Percentiles rank a stretch among this genome's conserved stretches.
Evolutionary conservation across 2,113 vertebrate species (phyloP).

Genomic region (Phrynosoma blainvillii): DNA sequence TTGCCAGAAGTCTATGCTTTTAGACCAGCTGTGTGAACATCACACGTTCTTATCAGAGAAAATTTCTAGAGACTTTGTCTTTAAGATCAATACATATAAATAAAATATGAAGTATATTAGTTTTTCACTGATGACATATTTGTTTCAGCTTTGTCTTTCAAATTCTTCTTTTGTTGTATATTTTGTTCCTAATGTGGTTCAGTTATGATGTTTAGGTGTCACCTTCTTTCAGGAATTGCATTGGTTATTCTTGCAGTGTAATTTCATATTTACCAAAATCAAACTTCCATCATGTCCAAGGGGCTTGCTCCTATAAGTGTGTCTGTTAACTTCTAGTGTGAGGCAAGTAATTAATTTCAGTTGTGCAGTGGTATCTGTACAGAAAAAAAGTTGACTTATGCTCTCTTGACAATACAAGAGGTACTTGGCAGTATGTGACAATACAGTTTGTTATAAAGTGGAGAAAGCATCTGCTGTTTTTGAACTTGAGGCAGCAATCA

Average conservation of each 20-base stretch:
- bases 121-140: neutral
- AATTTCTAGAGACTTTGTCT: neutral
- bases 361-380: too few species aligned
- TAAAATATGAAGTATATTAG: too few species aligned
- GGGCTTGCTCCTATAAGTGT: neutral
- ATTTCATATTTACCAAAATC: neutral
- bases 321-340: neutral
- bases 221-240: neutral
- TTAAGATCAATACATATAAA: too few species aligned
- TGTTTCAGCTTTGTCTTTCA: too few species aligned
- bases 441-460: rapidly evolving
- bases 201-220: too few species aligned
- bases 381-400: neutral
- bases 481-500: rapidly evolving
- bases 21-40: neutral
- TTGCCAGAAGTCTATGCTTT: neutral
- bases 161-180: too few species aligned
- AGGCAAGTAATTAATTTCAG: too few species aligned
- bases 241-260: neutral
- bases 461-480: rapidly evolving
- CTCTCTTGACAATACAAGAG: too few species aligned
- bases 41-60: neutral
- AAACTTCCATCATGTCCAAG: neutral
- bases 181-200: too few species aligned
- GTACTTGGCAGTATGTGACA: neutral